These are phyloP conservation scores for Blastomussa wellsi DNA, from an alignment of 92 coral and sea anemone species.

Conservation along the genomic window DNA sequence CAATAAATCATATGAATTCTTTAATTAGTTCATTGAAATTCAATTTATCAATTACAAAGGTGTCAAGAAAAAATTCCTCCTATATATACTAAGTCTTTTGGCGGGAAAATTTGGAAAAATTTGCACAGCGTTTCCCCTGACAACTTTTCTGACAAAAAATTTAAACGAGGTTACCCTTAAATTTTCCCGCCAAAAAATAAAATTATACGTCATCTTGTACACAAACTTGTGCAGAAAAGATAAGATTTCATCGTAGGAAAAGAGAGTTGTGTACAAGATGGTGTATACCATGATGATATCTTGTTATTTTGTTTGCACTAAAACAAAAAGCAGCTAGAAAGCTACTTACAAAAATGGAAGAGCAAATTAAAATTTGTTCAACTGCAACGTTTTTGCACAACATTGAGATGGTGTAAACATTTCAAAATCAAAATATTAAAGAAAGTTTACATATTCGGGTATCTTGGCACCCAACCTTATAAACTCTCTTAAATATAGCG, in stretches of 20 bases:
- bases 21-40: background rate
- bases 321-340: background rate
- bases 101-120: conserved; percentile 21
- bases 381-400: background rate
- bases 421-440: background rate
- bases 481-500: background rate
- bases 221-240: too few species aligned
- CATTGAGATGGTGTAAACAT: background rate
- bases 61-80: background rate
- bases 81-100: conserved; percentile 17
- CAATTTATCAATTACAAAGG: background rate
- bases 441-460: background rate
- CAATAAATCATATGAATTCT: too few species aligned
- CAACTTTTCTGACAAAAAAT: background rate
- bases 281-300: background rate
- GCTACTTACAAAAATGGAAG: background rate
- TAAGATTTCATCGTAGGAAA: background rate
- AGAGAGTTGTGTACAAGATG: background rate
- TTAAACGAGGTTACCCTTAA: background rate
- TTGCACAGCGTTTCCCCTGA: conserved; percentile 16
- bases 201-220: background rate
- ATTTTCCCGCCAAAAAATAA: background rate
- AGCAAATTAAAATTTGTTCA: background rate
- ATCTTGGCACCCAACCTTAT: background rate
- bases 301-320: background rate